Base-by-base conservation (phyloP, 2,113 vertebrate species). In the Delphinus delphis region DNA sequence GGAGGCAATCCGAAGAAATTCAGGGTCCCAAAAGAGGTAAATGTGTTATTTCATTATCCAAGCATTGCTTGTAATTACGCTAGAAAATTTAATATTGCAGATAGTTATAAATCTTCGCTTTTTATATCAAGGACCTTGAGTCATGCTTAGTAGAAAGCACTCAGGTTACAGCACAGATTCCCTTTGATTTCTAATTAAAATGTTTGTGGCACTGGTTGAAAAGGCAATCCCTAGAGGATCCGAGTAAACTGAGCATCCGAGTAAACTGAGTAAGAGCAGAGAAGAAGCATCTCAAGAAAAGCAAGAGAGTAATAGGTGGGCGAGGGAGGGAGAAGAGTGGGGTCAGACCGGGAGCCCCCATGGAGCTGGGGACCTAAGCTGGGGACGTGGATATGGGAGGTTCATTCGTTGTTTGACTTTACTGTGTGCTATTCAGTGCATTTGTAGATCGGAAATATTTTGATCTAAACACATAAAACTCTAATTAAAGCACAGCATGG, bases 21-120 rank as follows among this genome's bases (percentile, higher is more conserved):
- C 96, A 0, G 97, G 95, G 13, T 74, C 98, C 88, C 99, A 99
- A 85, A 99, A 99, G 98, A 99, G 99, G 99, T 99, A 97, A 98
- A 91, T 53, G 13, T 26, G 8, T 79, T 83, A 33, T 36, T 70
- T 85, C 36, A 8, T 76, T 71, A 47, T 93, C 71, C 28, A 71
- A 67, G 25, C 62, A 65, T 80, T 85, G 20, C 50, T 90, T 81
- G n/a, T 58, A 41, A 50, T 67, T 81, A 87, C 23, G 17, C 23
- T 90, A 65, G 95, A 79, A 65, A 90, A 41, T 58, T 26, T 81
- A 76, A 7, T 80, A 26, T 36, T 74, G 63, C 44, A 17, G 58
- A 36, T 53, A n/a, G 36, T 93, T 26, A 36, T 7, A 58, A 82
- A 55, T 41, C 63, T 95, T 25, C 74, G n/a, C 28, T 91, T 76